Conservation (phyloP, 2,113 vertebrate species). For the Axis porcinus region DNA sequence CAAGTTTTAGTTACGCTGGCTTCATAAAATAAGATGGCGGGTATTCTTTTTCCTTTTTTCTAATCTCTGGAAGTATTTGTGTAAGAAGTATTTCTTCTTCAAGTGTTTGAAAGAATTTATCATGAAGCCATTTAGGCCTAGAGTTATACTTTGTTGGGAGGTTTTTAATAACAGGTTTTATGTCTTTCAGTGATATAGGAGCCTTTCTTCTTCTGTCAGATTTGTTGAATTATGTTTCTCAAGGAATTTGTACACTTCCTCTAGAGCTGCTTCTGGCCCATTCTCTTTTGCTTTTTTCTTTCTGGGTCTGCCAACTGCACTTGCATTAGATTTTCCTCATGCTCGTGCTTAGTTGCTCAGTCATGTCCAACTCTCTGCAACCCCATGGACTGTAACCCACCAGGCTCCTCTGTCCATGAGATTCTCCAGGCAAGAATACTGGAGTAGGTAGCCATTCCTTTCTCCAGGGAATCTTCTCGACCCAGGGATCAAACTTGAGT, state of each 20-base stretch:
- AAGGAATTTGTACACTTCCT: not conserved
- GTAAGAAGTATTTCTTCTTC: not conserved
- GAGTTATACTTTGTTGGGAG: not conserved
- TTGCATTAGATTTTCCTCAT: not conserved
- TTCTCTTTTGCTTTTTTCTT: not conserved
- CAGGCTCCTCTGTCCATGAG: not conserved
- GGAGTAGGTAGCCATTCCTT: not conserved
- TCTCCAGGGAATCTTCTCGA: not conserved
- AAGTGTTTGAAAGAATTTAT: not conserved
- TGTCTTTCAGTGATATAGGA: not conserved
- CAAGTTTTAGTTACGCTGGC: not conserved
- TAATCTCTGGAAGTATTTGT: not conserved
- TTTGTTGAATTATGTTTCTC: not conserved
- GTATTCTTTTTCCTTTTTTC: not conserved
- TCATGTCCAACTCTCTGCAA: not conserved
- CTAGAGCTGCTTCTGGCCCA: not conserved
- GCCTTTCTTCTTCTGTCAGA: not conserved
- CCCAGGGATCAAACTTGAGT: not conserved
- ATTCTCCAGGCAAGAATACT: not conserved
- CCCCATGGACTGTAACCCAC: not conserved
- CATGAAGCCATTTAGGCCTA: not conserved
- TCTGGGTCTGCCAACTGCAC: not conserved
- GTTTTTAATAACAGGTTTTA: not conserved
- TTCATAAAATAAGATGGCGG: not conserved
- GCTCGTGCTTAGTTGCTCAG: not conserved